Evolutionary conservation across 2,888 invertebrate species (phyloP).

Genomic region (Rutpela maculata): DNA sequence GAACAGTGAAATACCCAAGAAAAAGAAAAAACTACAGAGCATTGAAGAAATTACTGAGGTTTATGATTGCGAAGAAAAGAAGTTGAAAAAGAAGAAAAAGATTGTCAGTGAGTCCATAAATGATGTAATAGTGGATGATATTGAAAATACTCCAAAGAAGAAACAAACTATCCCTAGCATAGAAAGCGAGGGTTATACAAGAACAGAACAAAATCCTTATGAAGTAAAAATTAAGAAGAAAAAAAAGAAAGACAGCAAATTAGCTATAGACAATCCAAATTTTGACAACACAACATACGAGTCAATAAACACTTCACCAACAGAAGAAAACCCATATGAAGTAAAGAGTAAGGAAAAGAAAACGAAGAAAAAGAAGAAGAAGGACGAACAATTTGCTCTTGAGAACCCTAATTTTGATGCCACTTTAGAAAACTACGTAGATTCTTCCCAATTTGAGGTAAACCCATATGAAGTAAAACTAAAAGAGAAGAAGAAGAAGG

Average conservation of each 20-base stretch:
- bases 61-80: neutral
- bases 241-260: conserved; percentile 34
- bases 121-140: neutral
- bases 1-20: conserved; percentile 16
- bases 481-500: conserved; percentile 50
- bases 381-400: neutral
- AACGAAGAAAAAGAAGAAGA: neutral
- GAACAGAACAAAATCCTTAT: conserved; percentile 13
- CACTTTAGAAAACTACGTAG: neutral
- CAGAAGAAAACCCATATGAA: conserved; percentile 55
- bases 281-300: conserved; percentile 49
- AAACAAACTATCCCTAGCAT: neutral
- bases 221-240: conserved; percentile 49
- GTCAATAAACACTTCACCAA: conserved; percentile 14
- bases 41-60: conserved; percentile 29
- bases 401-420: neutral
- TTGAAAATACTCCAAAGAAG: neutral
- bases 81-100: neutral
- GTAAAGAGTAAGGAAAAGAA: conserved; percentile 52
- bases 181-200: neutral
- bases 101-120: neutral
- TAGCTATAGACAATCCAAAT: conserved; percentile 49
- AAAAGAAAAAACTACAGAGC: conserved; percentile 12
- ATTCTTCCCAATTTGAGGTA: neutral
- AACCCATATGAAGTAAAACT: conserved; percentile 51